Base-by-base conservation (phyloP, 1,140 invertebrate species). In the Grapholita molesta region DNA sequence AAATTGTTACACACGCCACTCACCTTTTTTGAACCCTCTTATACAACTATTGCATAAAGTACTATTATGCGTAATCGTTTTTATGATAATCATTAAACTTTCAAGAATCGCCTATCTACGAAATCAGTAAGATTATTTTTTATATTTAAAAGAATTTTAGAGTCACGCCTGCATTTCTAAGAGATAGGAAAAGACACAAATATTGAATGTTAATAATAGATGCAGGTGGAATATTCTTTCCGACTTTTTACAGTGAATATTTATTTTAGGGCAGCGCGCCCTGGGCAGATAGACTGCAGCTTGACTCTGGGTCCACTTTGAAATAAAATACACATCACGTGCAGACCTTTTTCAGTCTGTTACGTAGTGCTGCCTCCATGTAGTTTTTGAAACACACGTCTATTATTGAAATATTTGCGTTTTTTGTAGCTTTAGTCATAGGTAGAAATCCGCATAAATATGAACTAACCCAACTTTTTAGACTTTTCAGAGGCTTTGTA, bases 141-240 rank as follows among this genome's bases (percentile, higher is more conserved):
- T 11, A 28, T 25, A 61, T 15, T 15, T 30, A 28, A 61, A 32
- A 61, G 25, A 32, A 61, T 61, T 12, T n/a, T 11, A 15, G 5
- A 61, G 28, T 30, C n/a, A 6, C 12, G n/a, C 30, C 23, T 28
- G 55, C 55, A 32, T 30, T 28, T 25, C 55, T 25, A 15, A 61
- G 55, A 32, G 12, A 61, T 61, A 28, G 9, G 24, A 25, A 61
- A 48, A 48, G 42, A 18, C 42, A 6, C 7, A 30, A 4, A 15
- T 15, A 15, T 23, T 55, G 53, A n/a, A 61, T 61, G 25, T 61
- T 61, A 61, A 61, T 61, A 61, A 61, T 24, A 61, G 55, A 61
- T 61, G 18, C 28, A 25, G 55, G 25, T 2, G 55, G 30, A 2
- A 30, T 25, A 57, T 61, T 61, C 55, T 30, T 61, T 61, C 55